These are phyloP conservation scores for Calosoma granatense DNA, from an alignment of 1,140 invertebrate genomes.

Conservation along the genomic window DNA sequence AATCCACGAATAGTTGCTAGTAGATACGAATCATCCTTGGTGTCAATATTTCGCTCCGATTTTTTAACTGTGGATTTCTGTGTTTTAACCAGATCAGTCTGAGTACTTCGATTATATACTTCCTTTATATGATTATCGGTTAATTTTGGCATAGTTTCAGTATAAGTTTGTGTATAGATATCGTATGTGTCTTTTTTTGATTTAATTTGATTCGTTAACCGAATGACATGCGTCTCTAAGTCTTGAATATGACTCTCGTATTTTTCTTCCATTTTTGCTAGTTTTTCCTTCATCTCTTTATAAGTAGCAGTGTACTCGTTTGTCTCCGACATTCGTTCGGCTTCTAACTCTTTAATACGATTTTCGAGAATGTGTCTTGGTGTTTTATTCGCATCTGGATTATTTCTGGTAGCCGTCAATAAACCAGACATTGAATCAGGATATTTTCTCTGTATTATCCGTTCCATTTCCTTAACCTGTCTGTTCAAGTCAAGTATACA, in stretches of 20 bases:
- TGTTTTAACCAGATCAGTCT: constrained; percentile 16
- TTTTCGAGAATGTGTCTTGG: constrained; percentile 57
- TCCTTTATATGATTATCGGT: constrained; percentile 21
- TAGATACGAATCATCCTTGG: constrained; percentile 62
- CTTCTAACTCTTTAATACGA: constrained; percentile 53
- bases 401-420: constrained; percentile 49
- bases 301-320: too few relatives aligned
- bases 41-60: constrained; percentile 15
- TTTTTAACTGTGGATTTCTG: constrained; percentile 10
- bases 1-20: constrained; percentile 66
- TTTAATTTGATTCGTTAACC: constrained; percentile 31
- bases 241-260: constrained; percentile 64
- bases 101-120: constrained; percentile 19
- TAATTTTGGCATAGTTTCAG: constrained; percentile 21
- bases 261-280: constrained; percentile 62
- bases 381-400: constrained; percentile 42
- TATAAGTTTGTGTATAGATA: constrained; percentile 30
- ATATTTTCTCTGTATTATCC: constrained; percentile 64
- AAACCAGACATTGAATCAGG: constrained; percentile 67
- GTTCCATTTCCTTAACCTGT: constrained; percentile 72
- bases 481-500: constrained; percentile 62
- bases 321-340: too few relatives aligned
- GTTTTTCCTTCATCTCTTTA: constrained; percentile 57
- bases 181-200: constrained; percentile 26
- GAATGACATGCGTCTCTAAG: constrained; percentile 50